Evolutionary conservation across 2,888 invertebrate species (phyloP).

Genomic region (Brachycybe producta): DNA sequence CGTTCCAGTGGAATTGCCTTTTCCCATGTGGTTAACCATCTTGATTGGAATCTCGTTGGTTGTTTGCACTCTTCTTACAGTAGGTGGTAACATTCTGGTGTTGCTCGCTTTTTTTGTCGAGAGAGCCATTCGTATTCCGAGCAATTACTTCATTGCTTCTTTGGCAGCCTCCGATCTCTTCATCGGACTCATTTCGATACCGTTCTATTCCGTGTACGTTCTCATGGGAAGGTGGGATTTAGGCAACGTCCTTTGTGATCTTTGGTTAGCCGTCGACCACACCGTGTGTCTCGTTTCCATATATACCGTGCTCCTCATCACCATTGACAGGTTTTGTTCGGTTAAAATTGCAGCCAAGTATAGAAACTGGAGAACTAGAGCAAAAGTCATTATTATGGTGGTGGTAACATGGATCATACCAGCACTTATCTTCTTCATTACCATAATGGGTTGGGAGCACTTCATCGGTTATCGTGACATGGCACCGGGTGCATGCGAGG

Average conservation of each 20-base stretch:
- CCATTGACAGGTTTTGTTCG: conserved; percentile 95
- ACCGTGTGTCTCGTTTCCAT: conserved; percentile 98
- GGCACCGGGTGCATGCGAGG: conserved; percentile 76
- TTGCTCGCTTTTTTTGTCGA: conserved; percentile 89
- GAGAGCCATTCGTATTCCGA: conserved; percentile 83
- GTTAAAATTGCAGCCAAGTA: conserved; percentile 91
- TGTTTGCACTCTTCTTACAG: conserved; percentile 78
- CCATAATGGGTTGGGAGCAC: conserved; percentile 98
- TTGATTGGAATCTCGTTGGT: conserved; percentile 75
- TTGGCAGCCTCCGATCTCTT: conserved; percentile 93
- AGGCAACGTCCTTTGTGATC: conserved; percentile 86
- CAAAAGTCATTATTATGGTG: conserved; percentile 87
- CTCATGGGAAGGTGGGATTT: conserved; percentile 94
- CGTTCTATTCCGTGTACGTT: conserved; percentile 95
- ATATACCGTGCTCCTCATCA: conserved; percentile 96
- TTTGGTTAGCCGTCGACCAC: conserved; percentile 98
- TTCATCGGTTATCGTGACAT: conserved; percentile 86
- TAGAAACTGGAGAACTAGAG: conserved; percentile 90
- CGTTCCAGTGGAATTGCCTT: conserved; percentile 65
- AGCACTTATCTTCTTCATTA: conserved; percentile 87
- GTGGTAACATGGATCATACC: conserved; percentile 95
- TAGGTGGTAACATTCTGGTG: conserved; percentile 90
- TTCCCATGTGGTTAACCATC: conserved; percentile 77
- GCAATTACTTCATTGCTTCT: conserved; percentile 98
- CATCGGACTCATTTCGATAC: conserved; percentile 96